phyloP scores from a whole-genome alignment of 2,113 vertebrate genomes.

The Uria lomvia region DNA sequence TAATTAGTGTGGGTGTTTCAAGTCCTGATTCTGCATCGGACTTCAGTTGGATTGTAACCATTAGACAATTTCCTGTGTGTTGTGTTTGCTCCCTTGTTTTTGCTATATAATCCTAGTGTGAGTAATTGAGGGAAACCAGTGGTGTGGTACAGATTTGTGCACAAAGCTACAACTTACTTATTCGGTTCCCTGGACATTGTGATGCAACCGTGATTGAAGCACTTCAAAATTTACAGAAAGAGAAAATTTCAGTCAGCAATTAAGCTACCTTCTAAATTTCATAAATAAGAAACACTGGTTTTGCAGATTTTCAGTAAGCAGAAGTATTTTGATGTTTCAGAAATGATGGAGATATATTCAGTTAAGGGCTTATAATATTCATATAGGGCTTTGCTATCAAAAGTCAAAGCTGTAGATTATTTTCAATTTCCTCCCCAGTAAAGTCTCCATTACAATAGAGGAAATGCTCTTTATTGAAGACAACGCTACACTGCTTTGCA shows the following conservation, averaged over 20 bases:
- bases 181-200: not conserved
- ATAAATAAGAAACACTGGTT: not conserved
- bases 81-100: not conserved
- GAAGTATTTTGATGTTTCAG: not conserved
- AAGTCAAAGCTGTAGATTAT: not conserved
- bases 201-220: not conserved
- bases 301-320: not conserved
- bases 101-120: accelerated
- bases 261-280: not conserved
- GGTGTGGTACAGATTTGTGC: not conserved
- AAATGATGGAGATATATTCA: not conserved
- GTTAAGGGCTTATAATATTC: not conserved
- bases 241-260: not conserved
- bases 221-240: not conserved
- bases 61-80: not conserved
- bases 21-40: too few relatives aligned
- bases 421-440: not conserved
- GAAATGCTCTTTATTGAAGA: not conserved
- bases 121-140: not conserved
- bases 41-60: not conserved
- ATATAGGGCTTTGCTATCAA: not conserved
- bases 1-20: too few relatives aligned
- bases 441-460: not conserved
- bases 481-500: not conserved
- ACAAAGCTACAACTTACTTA: not conserved